Percentiles rank a stretch among this genome's conserved stretches.
phyloP scores from a whole-genome alignment of 2,113 vertebrate genomes.

The Cochlearius cochlearius region DNA sequence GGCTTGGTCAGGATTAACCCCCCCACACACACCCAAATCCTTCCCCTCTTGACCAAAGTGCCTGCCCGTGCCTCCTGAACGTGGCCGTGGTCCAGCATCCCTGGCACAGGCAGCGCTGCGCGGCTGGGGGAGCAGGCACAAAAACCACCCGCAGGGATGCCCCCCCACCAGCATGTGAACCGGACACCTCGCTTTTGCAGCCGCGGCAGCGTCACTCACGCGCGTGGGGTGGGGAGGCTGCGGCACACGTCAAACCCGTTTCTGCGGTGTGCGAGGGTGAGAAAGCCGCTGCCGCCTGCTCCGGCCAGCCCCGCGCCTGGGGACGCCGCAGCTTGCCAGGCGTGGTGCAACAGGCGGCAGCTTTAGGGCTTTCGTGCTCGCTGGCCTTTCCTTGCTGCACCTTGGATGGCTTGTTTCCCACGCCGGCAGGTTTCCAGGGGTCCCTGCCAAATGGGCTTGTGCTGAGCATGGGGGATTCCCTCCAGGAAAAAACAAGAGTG shows the following conservation, averaged over 20 bases:
- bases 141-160: not conserved
- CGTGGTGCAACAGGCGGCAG: not conserved
- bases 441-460: not conserved
- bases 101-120: not conserved
- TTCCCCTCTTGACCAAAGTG: not conserved
- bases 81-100: not conserved
- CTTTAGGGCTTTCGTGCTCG: not conserved
- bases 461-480: not conserved
- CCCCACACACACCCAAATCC: not conserved
- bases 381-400: not conserved
- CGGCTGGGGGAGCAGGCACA: not conserved
- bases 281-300: not conserved
- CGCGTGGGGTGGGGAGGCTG: not conserved
- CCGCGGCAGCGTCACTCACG: not conserved
- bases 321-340: not conserved
- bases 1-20: not conserved
- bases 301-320: not conserved
- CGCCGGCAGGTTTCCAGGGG: fast-evolving
- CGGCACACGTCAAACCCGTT: not conserved
- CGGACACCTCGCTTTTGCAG: not conserved
- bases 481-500: not conserved
- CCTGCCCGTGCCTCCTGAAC: fast-evolving
- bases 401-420: not conserved
- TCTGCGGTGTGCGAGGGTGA: not conserved
- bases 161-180: slow-evolving; percentile 16